phyloP scores from a whole-genome alignment of 2,797 vertebrate species.

The Malacoctenus gilli region DNA sequence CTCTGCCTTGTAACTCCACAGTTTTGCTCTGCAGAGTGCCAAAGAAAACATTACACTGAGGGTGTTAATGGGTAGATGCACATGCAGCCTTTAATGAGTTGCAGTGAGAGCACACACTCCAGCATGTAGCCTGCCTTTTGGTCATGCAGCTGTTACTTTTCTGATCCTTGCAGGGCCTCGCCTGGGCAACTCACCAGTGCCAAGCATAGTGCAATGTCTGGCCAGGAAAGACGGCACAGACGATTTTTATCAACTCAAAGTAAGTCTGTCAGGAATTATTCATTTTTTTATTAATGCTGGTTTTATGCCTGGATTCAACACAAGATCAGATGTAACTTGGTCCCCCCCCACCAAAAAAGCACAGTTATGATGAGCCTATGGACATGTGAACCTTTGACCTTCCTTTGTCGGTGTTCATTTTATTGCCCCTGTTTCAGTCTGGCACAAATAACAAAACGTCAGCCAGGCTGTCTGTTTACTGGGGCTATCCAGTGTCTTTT shows the following conservation, averaged over 20 bases:
- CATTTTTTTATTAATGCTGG: no score
- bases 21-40: slow-evolving; percentile 56
- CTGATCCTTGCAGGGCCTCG: slow-evolving; percentile 87
- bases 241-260: slow-evolving; percentile 99
- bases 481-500: slow-evolving; percentile 55
- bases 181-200: slow-evolving; percentile 97
- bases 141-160: slow-evolving; percentile 75
- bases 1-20: slow-evolving; percentile 16
- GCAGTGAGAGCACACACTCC: slow-evolving; percentile 62
- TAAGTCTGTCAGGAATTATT: slow-evolving; percentile 80
- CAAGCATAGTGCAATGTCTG: slow-evolving; percentile 98
- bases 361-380: slow-evolving; percentile 29
- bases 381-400: slow-evolving; percentile 71
- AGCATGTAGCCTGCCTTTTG: slow-evolving; percentile 69
- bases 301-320: no score
- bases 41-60: slow-evolving; percentile 66
- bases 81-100: slow-evolving; percentile 60
- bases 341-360: slow-evolving; percentile 21
- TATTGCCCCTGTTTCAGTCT: slow-evolving; percentile 58
- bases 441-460: slow-evolving; percentile 44
- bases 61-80: slow-evolving; percentile 64
- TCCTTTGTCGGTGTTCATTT: slow-evolving; percentile 50
- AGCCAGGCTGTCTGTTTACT: slow-evolving; percentile 56
- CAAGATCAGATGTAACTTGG: neutral
- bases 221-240: slow-evolving; percentile 98